These are phyloP conservation scores for Heliconius eleuchia DNA, from an alignment of 1,140 invertebrate species.

Conservation along the genomic window DNA sequence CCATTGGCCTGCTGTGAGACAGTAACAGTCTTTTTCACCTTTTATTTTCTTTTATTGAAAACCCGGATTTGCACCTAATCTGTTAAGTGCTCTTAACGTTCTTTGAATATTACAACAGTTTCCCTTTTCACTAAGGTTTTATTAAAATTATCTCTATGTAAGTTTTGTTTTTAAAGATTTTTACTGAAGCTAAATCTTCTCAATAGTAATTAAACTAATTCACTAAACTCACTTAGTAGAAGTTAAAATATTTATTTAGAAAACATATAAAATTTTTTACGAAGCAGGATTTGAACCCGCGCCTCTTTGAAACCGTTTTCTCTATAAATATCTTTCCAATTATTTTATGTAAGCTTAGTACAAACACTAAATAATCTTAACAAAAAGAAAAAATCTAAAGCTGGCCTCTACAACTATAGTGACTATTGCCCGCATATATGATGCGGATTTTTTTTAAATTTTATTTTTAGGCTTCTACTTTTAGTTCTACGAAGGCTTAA, in stretches of 20 bases:
- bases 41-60: conserved; percentile 44
- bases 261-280: no score
- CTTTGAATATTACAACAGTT: conserved; percentile 16
- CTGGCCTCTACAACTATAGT: neutral
- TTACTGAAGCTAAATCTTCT: neutral
- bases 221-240: neutral
- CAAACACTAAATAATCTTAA: neutral
- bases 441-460: neutral
- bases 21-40: conserved; percentile 31
- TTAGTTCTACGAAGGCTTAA: neutral
- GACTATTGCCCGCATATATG: neutral
- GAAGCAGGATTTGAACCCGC: no score
- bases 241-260: neutral
- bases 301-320: no score
- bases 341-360: neutral
- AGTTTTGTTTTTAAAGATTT: conserved; percentile 1
- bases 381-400: neutral
- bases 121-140: conserved; percentile 8
- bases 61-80: conserved; percentile 38
- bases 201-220: neutral
- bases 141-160: conserved; percentile 1
- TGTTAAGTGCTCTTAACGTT: conserved; percentile 32
- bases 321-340: neutral
- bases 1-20: conserved; percentile 20
- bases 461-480: conserved; percentile 1